Evolutionary conservation across 2,888 invertebrate genomes (phyloP), one percentile per base, ranked within the genome.

Genomic region (Hirtodrosophila trivittata): DNA sequence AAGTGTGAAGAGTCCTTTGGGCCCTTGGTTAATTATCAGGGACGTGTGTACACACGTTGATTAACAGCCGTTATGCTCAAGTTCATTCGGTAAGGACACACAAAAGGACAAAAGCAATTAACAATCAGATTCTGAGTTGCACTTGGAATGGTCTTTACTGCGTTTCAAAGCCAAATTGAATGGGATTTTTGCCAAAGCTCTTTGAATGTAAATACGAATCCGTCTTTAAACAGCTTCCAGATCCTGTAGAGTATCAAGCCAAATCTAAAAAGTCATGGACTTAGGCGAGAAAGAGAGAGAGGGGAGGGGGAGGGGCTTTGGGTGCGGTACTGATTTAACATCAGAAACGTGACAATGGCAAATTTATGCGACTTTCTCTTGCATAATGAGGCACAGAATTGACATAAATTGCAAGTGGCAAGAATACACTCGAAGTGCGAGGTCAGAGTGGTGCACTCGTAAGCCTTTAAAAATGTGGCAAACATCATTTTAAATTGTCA

Each of bases 261-360:
- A 25, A 4, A 2, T 10, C 6, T 21, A 7, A 12, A 42, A 60
- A 21, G 18, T 21, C 18, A 21, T 21, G 18, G 5, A 21, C 18
- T 3, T 21, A 3, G 18, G 18, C 18, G 9, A n/a, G 28, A 5
- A 8, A 8, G 28, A n/a, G 9, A 28, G 28, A n/a, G 28, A 5
- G n/a, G 5, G 28, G 5, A 21, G 18, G 5, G 5, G 18, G 5
- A 3, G 18, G 5, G 18, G 3, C 5, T 3, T 5, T 21, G 5
- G 18, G 5, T 21, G 18, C 2, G 18, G 3, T 21, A 21, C 18
- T 21, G 18, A 21, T 21, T 21, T 21, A 21, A 21, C 18, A 21
- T 4, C 39, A 16, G 46, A 21, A 33, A 69, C 72, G 69, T 72
- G 69, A 69, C 69, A 69, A 72, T 59, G 28, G 43, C 59, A 47